Evolutionary conservation across 2,888 invertebrate genomes (phyloP), one percentile per base, ranked within the genome.

Genomic region (Drosophila fulvimacula): DNA sequence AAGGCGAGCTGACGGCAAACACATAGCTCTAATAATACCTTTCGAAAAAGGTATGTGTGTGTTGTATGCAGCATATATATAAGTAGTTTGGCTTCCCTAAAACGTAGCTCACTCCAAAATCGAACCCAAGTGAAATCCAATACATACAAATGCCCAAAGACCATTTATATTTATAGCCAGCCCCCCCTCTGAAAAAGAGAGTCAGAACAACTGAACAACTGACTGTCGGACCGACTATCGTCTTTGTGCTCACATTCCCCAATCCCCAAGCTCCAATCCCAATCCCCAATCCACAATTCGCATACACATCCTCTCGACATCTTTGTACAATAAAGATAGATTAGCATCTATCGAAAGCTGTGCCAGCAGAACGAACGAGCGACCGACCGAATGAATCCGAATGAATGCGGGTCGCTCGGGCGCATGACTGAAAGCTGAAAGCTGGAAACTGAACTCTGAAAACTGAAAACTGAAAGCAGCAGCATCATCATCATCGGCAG

Each of bases 261-360:
- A 57, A 51, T 21, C 19, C 30, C 38, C 52, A 42, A 19, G 53
- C 67, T 19, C 21, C 76, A 71, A 52, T 38, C 52, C 21, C 76
- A 71, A 52, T 38, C 52, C 52, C 21, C 55, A 42, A 56, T 61
- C 30, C 63, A 53, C 77, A 73, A 59, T 79, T 79, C 63, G 71
- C 79, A 81, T 65, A 66, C 79, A 72, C 79, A 81, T 82, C 82
- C 87, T 81, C 87, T 87, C 84, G 79, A 79, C 82, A 84, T 82
- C 84, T 82, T 79, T 83, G 84, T 63, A 87, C 87, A 82, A 76
- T 87, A 87, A 83, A 82, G 84, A 82, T 87, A 84, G 82, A 87
- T 87, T 79, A 79, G 84, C 82, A 82, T 82, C 82, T 84, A 82
- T 86, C 79, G 82, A 81, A 76, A 74, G 84, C 79, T 72, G 73